Conservation (phyloP, 2,797 vertebrate species). For the Botia kubotai region DNA sequence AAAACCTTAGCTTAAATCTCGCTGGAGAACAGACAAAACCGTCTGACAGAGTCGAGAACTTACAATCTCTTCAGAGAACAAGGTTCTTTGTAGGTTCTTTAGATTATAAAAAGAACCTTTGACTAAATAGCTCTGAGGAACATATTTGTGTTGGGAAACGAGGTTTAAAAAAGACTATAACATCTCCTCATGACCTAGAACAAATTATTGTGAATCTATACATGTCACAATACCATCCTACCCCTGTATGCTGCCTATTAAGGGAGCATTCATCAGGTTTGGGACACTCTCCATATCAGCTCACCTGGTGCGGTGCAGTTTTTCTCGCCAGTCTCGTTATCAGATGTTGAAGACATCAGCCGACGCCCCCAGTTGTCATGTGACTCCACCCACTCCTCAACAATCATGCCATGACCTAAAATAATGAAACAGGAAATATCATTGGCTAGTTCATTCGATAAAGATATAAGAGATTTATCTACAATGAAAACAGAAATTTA, state of each 20-base stretch:
- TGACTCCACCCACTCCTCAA: conserved; percentile 57
- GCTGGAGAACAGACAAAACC: not conserved
- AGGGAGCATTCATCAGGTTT: not conserved
- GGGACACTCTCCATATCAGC: not conserved
- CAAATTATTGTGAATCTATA: too few relatives aligned
- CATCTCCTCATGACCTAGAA: too few relatives aligned
- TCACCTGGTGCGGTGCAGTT: conserved; percentile 82
- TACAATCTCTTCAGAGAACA: too few relatives aligned
- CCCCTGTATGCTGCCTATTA: not conserved
- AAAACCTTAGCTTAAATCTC: conserved; percentile 28
- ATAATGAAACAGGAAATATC: not conserved
- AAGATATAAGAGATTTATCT: too few relatives aligned
- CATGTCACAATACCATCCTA: not conserved
- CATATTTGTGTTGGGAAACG: too few relatives aligned
- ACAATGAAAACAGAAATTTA: too few relatives aligned
- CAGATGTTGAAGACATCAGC: conserved; percentile 71
- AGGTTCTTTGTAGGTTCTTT: too few relatives aligned
- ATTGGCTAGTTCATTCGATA: not conserved
- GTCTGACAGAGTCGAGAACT: conserved; percentile 1
- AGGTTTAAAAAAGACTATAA: too few relatives aligned
- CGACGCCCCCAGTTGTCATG: conserved; percentile 75
- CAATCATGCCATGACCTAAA: conserved; percentile 78
- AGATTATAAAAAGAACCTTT: too few relatives aligned
- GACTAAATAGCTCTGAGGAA: too few relatives aligned
- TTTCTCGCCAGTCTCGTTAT: conserved; percentile 71